These are phyloP conservation scores for Brachynemurus nebulosus DNA, from an alignment of 2,888 invertebrate species.

Conservation along the genomic window DNA sequence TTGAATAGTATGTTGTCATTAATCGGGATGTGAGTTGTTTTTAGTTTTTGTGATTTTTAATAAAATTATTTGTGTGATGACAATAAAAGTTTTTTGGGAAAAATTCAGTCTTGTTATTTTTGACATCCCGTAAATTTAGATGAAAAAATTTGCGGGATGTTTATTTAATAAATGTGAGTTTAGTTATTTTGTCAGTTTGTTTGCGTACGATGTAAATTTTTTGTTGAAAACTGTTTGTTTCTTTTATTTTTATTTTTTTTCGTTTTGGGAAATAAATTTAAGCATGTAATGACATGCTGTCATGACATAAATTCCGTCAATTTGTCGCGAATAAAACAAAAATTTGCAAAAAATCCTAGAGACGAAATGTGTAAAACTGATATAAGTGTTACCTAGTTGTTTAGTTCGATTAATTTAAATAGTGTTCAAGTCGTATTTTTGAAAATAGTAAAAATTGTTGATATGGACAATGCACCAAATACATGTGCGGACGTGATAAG, in stretches of 20 bases:
- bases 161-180: background rate
- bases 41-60: too few species aligned
- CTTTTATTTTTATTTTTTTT: too few species aligned
- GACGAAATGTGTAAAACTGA: background rate
- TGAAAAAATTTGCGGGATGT: background rate
- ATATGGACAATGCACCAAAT: background rate
- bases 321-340: background rate
- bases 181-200: background rate
- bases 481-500: conserved; percentile 3
- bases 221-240: too few species aligned
- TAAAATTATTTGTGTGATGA: conserved; percentile 2
- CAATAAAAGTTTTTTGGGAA: background rate
- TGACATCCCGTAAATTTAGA: background rate
- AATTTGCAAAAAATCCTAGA: background rate
- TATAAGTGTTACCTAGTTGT: background rate
- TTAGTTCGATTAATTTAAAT: background rate
- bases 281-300: background rate
- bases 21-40: too few species aligned
- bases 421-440: background rate
- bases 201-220: too few species aligned
- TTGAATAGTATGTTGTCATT: too few species aligned
- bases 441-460: background rate
- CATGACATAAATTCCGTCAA: background rate
- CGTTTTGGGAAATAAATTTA: too few species aligned
- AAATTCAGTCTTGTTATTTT: background rate